These are phyloP conservation scores for Siphamia tubifer DNA, from an alignment of 2,113 vertebrate genomes.

Conservation along the genomic window DNA sequence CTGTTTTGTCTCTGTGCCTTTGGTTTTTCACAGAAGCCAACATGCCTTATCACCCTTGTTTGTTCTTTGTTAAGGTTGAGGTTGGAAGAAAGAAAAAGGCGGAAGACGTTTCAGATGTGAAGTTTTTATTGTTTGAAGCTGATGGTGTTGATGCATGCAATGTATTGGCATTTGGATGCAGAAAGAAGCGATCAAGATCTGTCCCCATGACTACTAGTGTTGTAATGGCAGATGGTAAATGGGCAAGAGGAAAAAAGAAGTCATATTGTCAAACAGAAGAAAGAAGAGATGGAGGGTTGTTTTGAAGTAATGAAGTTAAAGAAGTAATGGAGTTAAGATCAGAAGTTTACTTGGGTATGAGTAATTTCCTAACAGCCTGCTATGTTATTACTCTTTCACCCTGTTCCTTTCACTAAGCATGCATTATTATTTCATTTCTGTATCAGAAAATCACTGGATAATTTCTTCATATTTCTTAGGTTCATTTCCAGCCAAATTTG, in stretches of 20 bases:
- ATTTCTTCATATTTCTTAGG: slow-evolving; percentile 24
- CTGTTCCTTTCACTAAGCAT: slow-evolving; percentile 72
- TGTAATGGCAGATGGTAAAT: slow-evolving; percentile 95
- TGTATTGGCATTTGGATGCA: slow-evolving; percentile 84
- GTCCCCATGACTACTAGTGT: slow-evolving; percentile 91
- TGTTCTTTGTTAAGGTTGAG: slow-evolving; percentile 99
- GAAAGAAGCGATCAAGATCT: slow-evolving; percentile 84
- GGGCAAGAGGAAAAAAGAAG: slow-evolving; percentile 95
- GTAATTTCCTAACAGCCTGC: slow-evolving; percentile 70
- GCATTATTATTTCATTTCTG: slow-evolving; percentile 44
- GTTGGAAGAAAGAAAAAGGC: slow-evolving; percentile 96
- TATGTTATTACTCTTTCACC: slow-evolving; percentile 86
- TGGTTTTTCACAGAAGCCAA: slow-evolving; percentile 75
- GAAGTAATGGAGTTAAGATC: slow-evolving; percentile 84
- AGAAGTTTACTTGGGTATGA: slow-evolving; percentile 74
- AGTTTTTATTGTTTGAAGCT: slow-evolving; percentile 98
- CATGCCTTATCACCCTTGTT: slow-evolving; percentile 95
- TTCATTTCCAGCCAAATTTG: slow-evolving; percentile 1
- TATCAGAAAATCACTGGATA: slow-evolving; percentile 55
- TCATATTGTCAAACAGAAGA: slow-evolving; percentile 73
- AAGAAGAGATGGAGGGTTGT: slow-evolving; percentile 94
- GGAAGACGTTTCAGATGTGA: slow-evolving; percentile 96
- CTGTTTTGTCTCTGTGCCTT: slow-evolving; percentile 38
- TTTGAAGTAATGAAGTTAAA: slow-evolving; percentile 81
- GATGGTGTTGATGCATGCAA: slow-evolving; percentile 99